A percentile compares a stretch with the other conserved stretches of the same genome.
Conservation (phyloP, 2,797 vertebrate genomes). For the Chaenodraco wilsoni region DNA sequence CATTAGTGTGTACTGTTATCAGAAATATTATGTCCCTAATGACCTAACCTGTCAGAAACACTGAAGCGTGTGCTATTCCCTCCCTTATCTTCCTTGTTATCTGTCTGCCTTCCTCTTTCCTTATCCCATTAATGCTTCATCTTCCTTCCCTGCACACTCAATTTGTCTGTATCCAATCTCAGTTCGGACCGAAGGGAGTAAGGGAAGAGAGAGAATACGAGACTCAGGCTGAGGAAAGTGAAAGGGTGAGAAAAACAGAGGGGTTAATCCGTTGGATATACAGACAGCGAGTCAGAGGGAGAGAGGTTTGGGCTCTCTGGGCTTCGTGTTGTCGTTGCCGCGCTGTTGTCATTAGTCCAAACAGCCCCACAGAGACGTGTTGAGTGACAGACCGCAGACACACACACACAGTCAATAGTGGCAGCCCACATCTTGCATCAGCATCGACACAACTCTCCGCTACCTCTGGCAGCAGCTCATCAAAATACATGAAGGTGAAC, state of each 20-base stretch:
- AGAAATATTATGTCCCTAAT: background rate
- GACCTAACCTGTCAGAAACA: background rate
- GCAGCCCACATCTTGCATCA: slow-evolving; percentile 66
- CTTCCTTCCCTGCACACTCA: slow-evolving; percentile 11
- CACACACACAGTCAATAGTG: slow-evolving; percentile 73
- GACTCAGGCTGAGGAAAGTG: background rate
- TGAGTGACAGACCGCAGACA: slow-evolving; percentile 73
- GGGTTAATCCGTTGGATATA: slow-evolving; percentile 34
- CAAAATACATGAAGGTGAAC: slow-evolving; percentile 51
- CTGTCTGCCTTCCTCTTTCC: slow-evolving; percentile 14
- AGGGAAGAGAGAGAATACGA: background rate
- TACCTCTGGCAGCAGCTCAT: slow-evolving; percentile 39
- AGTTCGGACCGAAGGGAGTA: slow-evolving; percentile 22
- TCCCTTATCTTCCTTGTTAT: slow-evolving; percentile 12
- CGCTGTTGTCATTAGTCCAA: slow-evolving; percentile 74
- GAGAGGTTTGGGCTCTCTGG: slow-evolving; percentile 46
- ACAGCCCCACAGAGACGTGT: slow-evolving; percentile 66
- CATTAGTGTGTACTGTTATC: background rate
- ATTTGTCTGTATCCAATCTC: slow-evolving; percentile 30
- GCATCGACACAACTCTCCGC: slow-evolving; percentile 43
- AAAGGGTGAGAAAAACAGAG: slow-evolving; percentile 14
- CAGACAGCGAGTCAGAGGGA: slow-evolving; percentile 18
- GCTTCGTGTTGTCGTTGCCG: slow-evolving; percentile 62
- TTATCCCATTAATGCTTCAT: slow-evolving; percentile 40
- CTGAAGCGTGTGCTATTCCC: slow-evolving; percentile 3